Percentiles rank a stretch among this genome's conserved stretches.
phyloP scores from a whole-genome alignment of 1,140 invertebrate species.

The Musca domestica region DNA sequence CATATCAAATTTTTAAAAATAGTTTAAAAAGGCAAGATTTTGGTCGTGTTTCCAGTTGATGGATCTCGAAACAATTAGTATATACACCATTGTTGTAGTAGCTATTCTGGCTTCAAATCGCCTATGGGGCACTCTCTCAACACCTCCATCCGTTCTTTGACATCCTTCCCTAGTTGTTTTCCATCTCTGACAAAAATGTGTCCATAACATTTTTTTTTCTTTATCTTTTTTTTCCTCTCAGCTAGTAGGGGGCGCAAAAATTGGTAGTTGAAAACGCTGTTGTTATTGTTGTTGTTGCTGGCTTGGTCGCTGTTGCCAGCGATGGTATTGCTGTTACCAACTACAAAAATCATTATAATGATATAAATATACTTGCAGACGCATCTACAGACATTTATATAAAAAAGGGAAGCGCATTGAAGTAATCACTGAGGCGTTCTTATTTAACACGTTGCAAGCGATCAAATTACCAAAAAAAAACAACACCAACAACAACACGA shows the following conservation, averaged over 20 bases:
- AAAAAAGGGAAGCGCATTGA: constrained; percentile 29
- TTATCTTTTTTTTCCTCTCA: background rate
- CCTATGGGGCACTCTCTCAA: too few species aligned
- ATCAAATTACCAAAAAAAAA: constrained; percentile 31
- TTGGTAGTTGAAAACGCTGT: background rate
- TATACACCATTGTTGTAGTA: too few species aligned
- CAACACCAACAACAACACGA: constrained; percentile 1
- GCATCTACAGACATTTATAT: background rate
- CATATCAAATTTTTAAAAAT: too few species aligned
- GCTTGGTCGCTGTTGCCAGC: background rate
- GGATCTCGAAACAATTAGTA: too few species aligned
- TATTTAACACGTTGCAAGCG: constrained; percentile 31
- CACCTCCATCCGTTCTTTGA: background rate
- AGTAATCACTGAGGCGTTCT: constrained; percentile 32
- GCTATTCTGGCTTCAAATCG: too few species aligned
- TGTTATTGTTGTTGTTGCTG: background rate
- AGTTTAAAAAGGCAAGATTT: too few species aligned
- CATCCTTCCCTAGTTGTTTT: background rate
- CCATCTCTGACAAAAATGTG: background rate
- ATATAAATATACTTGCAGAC: background rate
- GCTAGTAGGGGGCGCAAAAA: constrained; percentile 21
- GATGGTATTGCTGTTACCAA: background rate
- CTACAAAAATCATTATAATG: constrained; percentile 16
- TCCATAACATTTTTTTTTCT: constrained; percentile 2
- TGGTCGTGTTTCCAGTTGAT: too few species aligned